These are phyloP conservation scores for Phrynosoma platyrhinos DNA, from an alignment of 2,113 vertebrate species.

Conservation along the genomic window DNA sequence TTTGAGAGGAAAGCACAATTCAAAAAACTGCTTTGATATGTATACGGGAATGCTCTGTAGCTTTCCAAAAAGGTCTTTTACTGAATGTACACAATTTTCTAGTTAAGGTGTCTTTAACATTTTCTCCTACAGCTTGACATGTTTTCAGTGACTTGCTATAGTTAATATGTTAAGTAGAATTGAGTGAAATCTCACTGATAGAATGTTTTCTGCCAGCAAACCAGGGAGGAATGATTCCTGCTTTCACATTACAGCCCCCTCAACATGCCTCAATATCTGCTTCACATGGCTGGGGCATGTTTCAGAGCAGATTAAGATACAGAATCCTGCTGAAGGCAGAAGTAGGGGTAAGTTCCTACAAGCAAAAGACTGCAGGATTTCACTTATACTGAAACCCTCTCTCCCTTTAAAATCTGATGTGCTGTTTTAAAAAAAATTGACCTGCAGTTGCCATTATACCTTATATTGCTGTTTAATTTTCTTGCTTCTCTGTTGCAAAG, in stretches of 20 bases:
- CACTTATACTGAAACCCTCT: not conserved
- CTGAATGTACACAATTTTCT: not conserved
- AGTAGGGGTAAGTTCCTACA: not conserved
- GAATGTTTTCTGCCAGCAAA: not conserved
- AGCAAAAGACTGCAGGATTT: not conserved
- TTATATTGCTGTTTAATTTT: not conserved
- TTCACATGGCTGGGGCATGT: not conserved
- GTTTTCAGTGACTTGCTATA: not conserved
- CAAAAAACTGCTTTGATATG: not conserved
- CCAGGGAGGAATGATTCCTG: not conserved
- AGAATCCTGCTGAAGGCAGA: not conserved
- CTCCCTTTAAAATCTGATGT: not conserved
- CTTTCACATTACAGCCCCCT: not conserved
- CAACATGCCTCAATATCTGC: not conserved
- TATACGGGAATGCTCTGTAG: not conserved
- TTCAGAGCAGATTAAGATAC: not conserved
- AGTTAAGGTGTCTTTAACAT: not conserved
- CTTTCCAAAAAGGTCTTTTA: not conserved
- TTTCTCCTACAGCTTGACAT: not conserved
- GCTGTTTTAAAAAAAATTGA: not conserved
- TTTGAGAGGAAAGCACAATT: not conserved
- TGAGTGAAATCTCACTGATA: not conserved
- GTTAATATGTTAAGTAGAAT: not conserved
- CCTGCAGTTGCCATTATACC: not conserved
- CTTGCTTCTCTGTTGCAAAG: not conserved